A percentile compares a stretch with the other conserved stretches of the same genome.
Conservation (phyloP, 1,140 invertebrate species). For the Calosoma granatense region DNA sequence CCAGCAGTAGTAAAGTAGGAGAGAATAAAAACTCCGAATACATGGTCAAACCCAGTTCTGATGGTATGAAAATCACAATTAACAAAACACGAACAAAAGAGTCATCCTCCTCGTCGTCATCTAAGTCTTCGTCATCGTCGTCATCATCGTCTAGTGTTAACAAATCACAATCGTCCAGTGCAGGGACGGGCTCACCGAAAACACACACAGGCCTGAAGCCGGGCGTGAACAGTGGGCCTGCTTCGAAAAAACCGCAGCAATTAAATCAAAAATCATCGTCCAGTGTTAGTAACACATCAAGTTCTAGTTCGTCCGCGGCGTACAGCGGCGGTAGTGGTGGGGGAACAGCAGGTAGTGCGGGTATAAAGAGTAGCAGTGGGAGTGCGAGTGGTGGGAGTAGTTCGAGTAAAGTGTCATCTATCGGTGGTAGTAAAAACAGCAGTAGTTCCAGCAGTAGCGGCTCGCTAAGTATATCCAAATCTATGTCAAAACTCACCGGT, state of each 20-base stretch:
- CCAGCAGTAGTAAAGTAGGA: slow-evolving; percentile 36
- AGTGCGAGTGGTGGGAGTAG: slow-evolving; percentile 17
- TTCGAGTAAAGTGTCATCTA: slow-evolving; percentile 33
- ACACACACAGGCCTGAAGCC: slow-evolving; percentile 76
- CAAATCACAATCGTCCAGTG: slow-evolving; percentile 19
- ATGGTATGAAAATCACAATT: slow-evolving; percentile 82
- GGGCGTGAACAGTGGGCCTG: slow-evolving; percentile 68
- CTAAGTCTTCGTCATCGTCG: too few species aligned
- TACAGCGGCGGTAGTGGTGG: slow-evolving; percentile 19
- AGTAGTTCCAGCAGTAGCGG: slow-evolving; percentile 21
- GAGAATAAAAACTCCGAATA: slow-evolving; percentile 70
- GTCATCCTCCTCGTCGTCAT: slow-evolving; percentile 36
- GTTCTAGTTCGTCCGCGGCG: slow-evolving; percentile 28
- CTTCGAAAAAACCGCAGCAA: slow-evolving; percentile 62
- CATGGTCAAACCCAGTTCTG: slow-evolving; percentile 73
- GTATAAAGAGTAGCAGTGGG: slow-evolving; percentile 31
- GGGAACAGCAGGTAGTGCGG: slow-evolving; percentile 30
- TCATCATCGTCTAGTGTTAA: slow-evolving; percentile 29
- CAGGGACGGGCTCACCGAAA: slow-evolving; percentile 55
- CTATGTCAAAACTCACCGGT: slow-evolving; percentile 29
- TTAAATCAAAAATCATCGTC: slow-evolving; percentile 33
- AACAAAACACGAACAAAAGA: slow-evolving; percentile 70
- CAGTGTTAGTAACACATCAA: slow-evolving; percentile 34
- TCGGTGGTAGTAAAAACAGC: slow-evolving; percentile 27
- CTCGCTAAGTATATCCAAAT: slow-evolving; percentile 29